phyloP scores from a whole-genome alignment of 2,888 invertebrate species.

The Lamellibrachia satsuma region DNA sequence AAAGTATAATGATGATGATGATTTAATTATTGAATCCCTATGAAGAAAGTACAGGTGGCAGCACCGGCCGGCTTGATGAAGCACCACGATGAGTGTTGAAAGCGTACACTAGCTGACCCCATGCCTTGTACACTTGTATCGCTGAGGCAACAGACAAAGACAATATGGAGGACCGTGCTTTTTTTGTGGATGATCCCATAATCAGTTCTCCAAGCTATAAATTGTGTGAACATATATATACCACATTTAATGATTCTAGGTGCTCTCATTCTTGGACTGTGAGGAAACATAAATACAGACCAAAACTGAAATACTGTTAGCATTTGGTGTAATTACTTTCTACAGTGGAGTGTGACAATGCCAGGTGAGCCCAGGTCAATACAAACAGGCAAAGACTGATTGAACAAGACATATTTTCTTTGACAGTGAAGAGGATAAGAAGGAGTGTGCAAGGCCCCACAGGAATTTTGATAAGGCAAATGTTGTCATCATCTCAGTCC shows the following conservation, averaged over 20 bases:
- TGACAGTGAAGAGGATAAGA: background rate
- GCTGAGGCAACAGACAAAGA: too few species aligned
- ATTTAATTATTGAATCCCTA: too few species aligned
- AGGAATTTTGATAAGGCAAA: background rate
- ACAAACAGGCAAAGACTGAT: background rate
- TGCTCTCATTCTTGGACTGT: background rate
- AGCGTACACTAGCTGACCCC: too few species aligned
- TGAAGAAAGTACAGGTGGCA: too few species aligned
- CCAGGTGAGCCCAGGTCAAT: too few species aligned
- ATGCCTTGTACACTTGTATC: too few species aligned
- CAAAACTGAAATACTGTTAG: background rate
- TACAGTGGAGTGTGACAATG: background rate
- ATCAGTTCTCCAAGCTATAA: background rate
- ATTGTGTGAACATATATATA: too few species aligned
- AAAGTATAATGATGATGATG: too few species aligned
- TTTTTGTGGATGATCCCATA: too few species aligned
- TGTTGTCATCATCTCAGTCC: background rate
- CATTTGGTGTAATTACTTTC: background rate
- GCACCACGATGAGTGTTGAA: too few species aligned
- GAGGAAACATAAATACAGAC: background rate
- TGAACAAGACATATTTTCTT: background rate
- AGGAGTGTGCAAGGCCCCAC: too few species aligned
- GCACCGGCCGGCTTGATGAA: too few species aligned
- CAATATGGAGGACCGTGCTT: background rate
- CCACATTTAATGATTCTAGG: background rate